Evolutionary conservation across 2,797 vertebrate species (phyloP).

Genomic region (Vultur gryphus): DNA sequence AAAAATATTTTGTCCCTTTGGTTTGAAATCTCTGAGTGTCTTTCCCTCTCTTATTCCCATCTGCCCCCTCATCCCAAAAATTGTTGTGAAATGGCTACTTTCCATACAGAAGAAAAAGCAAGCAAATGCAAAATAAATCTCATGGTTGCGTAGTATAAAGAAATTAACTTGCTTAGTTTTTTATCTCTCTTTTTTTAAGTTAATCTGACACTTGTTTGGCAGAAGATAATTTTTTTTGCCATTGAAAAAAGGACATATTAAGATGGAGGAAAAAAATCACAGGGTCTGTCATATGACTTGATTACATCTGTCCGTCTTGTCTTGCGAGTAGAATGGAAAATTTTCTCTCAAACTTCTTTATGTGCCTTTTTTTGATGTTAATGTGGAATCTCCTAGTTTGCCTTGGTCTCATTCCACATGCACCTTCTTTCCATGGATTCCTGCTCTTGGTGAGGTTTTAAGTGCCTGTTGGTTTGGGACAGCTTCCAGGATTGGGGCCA

Average conservation of each 20-base stretch:
- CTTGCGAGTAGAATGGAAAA: background rate
- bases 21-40: background rate
- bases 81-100: background rate
- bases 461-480: background rate
- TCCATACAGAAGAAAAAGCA: background rate
- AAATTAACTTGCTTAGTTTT: background rate
- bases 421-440: background rate
- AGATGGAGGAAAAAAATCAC: background rate
- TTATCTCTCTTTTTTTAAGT: background rate
- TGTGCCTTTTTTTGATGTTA: background rate
- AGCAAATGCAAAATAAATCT: background rate
- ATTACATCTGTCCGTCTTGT: background rate
- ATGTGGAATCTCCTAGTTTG: background rate
- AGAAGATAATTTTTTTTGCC: background rate
- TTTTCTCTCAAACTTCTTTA: background rate
- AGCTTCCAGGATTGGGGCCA: background rate
- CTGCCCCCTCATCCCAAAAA: background rate
- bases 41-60: background rate
- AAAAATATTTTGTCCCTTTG: background rate
- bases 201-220: background rate
- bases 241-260: background rate
- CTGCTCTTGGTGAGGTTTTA: background rate
- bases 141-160: background rate
- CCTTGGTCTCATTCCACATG: background rate
- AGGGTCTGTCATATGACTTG: background rate